These are phyloP conservation scores for Epirrhoe tristata DNA, from an alignment of 2,888 invertebrate species.

Conservation along the genomic window DNA sequence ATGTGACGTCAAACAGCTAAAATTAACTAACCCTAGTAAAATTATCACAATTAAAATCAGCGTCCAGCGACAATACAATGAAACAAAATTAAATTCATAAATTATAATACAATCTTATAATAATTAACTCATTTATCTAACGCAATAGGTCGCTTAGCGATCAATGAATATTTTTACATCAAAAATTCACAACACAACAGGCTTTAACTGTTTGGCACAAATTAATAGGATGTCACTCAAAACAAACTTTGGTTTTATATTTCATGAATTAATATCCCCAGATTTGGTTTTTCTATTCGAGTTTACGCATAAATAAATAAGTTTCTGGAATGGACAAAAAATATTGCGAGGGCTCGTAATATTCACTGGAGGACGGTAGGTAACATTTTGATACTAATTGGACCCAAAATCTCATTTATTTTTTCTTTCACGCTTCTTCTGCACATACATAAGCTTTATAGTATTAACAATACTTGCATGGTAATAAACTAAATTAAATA, in stretches of 20 bases:
- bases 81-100: conserved; percentile 63
- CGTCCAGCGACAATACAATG: conserved; percentile 61
- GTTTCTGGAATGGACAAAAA: conserved; percentile 25
- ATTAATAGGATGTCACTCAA: conserved; percentile 42
- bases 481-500: conserved; percentile 63
- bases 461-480: conserved; percentile 79
- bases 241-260: conserved; percentile 16
- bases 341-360: conserved; percentile 21
- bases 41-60: conserved; percentile 73
- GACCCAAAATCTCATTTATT: conserved; percentile 55
- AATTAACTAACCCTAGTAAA: conserved; percentile 50
- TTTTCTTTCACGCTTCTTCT: conserved; percentile 62
- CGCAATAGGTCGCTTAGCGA: conserved; percentile 74
- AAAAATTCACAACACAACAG: conserved; percentile 63
- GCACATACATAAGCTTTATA: conserved; percentile 63
- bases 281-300: conserved; percentile 44
- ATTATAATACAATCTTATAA: conserved; percentile 63
- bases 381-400: conserved; percentile 62
- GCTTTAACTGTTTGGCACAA: conserved; percentile 64
- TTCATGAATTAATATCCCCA: conserved; percentile 1
- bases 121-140: conserved; percentile 59
- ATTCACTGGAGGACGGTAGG: conserved; percentile 79
- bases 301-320: conserved; percentile 43
- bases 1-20: conserved; percentile 29
- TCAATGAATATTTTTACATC: conserved; percentile 57